phyloP scores from a whole-genome alignment of 2,113 vertebrate genomes.

The Nyctibius bracteatus region DNA sequence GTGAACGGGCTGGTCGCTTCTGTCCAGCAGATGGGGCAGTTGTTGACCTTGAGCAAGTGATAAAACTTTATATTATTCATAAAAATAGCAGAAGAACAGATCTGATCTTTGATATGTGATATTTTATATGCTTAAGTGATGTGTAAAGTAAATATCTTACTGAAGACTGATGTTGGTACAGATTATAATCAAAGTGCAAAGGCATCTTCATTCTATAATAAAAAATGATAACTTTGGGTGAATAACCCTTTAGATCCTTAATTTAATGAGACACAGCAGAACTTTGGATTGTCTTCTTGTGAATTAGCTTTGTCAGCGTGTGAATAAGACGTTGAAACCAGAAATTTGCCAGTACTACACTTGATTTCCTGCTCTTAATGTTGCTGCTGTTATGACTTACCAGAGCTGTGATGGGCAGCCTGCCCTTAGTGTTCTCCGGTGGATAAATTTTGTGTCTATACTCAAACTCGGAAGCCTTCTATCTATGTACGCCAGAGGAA shows the following conservation, averaged over 20 bases:
- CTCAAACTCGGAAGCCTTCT: neutral
- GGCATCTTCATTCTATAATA: neutral
- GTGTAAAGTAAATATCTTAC: neutral
- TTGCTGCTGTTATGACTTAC: rapidly evolving
- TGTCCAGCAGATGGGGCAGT: neutral
- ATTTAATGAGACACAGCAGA: neutral
- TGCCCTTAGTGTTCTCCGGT: neutral
- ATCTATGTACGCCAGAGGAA: rapidly evolving
- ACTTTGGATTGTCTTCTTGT: neutral
- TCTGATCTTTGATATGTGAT: neutral
- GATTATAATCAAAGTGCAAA: neutral
- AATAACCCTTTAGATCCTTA: neutral
- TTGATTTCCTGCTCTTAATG: neutral
- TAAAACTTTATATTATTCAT: neutral
- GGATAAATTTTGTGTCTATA: too few relatives aligned
- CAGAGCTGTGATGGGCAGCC: neutral
- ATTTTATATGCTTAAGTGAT: neutral
- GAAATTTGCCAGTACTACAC: neutral
- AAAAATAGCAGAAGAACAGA: neutral
- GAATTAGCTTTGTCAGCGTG: neutral
- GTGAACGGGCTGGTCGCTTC: rapidly evolving
- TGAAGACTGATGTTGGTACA: neutral
- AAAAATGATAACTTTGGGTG: neutral
- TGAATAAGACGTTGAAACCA: neutral
- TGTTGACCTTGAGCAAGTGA: neutral